Percentiles rank a stretch among this genome's conserved stretches.
Evolutionary conservation across 1,140 invertebrate genomes (phyloP).

Genomic region (Oedothorax gibbosus): DNA sequence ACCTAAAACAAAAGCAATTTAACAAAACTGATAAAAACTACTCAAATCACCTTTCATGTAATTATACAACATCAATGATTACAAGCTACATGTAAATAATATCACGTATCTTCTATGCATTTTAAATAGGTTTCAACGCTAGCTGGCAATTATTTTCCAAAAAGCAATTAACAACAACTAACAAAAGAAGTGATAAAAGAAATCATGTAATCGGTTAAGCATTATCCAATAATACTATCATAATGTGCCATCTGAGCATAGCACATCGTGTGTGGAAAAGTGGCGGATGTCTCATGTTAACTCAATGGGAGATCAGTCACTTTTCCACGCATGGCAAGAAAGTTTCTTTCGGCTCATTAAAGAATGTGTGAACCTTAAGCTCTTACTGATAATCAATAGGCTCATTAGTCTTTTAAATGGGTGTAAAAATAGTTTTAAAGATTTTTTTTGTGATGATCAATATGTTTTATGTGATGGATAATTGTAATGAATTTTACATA

Average conservation of each 20-base stretch:
- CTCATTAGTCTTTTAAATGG: slow-evolving; percentile 59
- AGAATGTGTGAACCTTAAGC: slow-evolving; percentile 32
- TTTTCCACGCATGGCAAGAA: not conserved
- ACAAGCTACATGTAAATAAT: too few relatives aligned
- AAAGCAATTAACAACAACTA: not conserved
- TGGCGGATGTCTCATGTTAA: too few relatives aligned
- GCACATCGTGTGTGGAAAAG: too few relatives aligned
- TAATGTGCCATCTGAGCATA: not conserved
- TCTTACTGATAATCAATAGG: slow-evolving; percentile 53
- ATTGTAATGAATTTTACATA: slow-evolving; percentile 34
- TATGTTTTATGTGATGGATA: slow-evolving; percentile 34
- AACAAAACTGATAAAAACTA: too few relatives aligned
- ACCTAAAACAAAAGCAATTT: too few relatives aligned
- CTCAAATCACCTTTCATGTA: too few relatives aligned
- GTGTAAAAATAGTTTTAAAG: slow-evolving; percentile 52
- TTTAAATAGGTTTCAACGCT: too few relatives aligned
- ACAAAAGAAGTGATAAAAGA: not conserved
- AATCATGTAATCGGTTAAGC: slow-evolving; percentile 33
- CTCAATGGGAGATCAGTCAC: too few relatives aligned
- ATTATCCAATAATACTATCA: slow-evolving; percentile 53
- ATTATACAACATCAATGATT: too few relatives aligned
- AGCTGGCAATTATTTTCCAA: too few relatives aligned
- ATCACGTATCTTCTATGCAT: too few relatives aligned
- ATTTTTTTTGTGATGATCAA: slow-evolving; percentile 30
- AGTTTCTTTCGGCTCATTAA: slow-evolving; percentile 52